Evolutionary conservation across 2,113 vertebrate genomes (phyloP).

Genomic region (Phoxinus phoxinus): DNA sequence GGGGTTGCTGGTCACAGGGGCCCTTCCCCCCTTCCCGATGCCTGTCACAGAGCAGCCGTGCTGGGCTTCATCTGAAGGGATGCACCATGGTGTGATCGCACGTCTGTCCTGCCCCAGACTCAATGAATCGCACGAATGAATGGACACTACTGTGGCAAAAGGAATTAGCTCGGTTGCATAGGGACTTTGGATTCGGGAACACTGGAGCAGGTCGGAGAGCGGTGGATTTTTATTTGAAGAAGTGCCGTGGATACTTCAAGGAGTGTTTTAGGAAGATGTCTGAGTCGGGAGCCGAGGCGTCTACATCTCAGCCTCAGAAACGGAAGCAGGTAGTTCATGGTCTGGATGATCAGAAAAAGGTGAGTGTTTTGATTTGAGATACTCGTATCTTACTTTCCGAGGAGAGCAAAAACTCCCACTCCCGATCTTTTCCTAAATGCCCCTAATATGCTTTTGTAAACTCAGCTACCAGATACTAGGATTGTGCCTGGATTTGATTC

Average conservation of each 20-base stretch:
- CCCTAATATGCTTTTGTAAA: not conserved
- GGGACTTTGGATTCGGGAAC: conserved; percentile 62
- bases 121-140: conserved; percentile 60
- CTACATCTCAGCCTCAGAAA: conserved; percentile 86
- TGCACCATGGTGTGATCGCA: conserved; percentile 50
- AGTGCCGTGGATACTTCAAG: conserved; percentile 54
- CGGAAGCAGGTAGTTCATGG: conserved; percentile 89
- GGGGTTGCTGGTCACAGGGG: conserved; percentile 67
- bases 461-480: not conserved
- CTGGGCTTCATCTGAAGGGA: conserved; percentile 68
- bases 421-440: not conserved
- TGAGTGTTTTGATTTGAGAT: conserved; percentile 73
- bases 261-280: conserved; percentile 80
- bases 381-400: not conserved
- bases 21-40: conserved; percentile 66
- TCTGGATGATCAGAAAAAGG: conserved; percentile 97
- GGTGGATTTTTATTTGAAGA: conserved; percentile 44
- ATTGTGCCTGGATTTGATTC: not conserved
- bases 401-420: not conserved
- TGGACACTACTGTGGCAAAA: conserved; percentile 57
- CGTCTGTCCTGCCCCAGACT: conserved; percentile 50
- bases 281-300: conserved; percentile 85
- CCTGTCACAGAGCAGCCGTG: conserved; percentile 58
- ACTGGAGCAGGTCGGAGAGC: conserved; percentile 61
- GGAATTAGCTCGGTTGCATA: conserved; percentile 62